phyloP scores from a whole-genome alignment of 2,113 vertebrate species.

The Psammodynastes pulverulentus region DNA sequence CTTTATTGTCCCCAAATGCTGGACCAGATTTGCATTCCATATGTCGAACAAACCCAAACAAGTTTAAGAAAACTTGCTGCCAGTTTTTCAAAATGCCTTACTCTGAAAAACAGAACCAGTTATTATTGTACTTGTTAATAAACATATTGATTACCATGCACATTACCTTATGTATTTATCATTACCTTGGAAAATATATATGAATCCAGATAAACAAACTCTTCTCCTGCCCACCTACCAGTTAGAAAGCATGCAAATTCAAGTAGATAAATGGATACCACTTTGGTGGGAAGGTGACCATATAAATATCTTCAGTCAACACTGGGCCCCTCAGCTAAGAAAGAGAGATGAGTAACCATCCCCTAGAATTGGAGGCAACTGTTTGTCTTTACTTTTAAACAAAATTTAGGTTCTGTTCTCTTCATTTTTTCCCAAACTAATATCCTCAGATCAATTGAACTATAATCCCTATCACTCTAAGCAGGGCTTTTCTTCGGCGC shows the following conservation, averaged over 20 bases:
- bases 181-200: background rate
- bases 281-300: background rate
- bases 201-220: background rate
- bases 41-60: slow-evolving; percentile 20
- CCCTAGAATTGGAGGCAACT: background rate
- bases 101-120: background rate
- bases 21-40: slow-evolving; percentile 24
- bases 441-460: background rate
- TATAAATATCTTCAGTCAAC: background rate
- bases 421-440: background rate
- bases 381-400: background rate
- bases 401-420: background rate
- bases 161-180: background rate
- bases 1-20: slow-evolving; percentile 20
- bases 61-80: slow-evolving; percentile 1
- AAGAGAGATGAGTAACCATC: background rate
- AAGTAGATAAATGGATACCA: too few species aligned
- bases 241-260: background rate
- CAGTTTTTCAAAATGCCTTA: background rate
- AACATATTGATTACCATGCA: slow-evolving; percentile 10
- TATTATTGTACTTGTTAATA: fast-evolving
- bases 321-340: background rate
- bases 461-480: background rate
- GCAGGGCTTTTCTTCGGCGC: too few species aligned
- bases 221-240: background rate